Percentiles rank a stretch among this genome's conserved stretches.
phyloP scores from a whole-genome alignment of 2,797 vertebrate genomes.

The Aeoliscus strigatus region DNA sequence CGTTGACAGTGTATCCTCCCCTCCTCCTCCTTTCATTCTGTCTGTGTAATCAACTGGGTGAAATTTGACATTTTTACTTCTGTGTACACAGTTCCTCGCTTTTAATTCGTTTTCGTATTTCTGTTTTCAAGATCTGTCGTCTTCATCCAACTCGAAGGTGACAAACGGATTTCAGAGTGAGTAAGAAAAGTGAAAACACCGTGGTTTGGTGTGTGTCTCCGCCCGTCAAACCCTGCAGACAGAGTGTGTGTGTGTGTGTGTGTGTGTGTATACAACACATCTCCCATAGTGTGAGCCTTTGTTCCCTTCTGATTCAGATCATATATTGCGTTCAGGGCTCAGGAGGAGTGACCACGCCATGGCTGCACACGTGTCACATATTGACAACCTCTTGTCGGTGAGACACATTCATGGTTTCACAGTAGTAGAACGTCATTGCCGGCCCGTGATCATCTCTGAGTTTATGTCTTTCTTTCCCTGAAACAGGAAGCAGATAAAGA shows the following conservation, averaged over 20 bases:
- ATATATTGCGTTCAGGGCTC: constrained; percentile 35
- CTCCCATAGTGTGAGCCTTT: too few relatives aligned
- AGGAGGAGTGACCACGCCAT: not conserved
- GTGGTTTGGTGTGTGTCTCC: not conserved
- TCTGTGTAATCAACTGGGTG: too few relatives aligned
- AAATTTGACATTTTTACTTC: too few relatives aligned
- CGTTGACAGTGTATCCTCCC: too few relatives aligned
- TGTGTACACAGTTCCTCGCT: too few relatives aligned
- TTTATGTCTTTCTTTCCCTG: constrained; percentile 9
- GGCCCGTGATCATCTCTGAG: not conserved
- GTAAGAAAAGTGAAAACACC: not conserved
- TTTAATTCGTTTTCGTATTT: constrained; percentile 5
- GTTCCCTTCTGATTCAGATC: not conserved
- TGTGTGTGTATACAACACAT: too few relatives aligned
- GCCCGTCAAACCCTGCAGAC: too few relatives aligned
- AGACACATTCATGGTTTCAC: constrained; percentile 7
- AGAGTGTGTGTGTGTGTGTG: too few relatives aligned
- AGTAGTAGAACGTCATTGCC: not conserved
- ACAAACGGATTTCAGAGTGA: constrained; percentile 11
- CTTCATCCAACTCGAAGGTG: constrained; percentile 37
- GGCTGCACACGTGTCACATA: accelerated
- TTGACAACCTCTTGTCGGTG: not conserved
- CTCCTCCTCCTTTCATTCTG: too few relatives aligned
- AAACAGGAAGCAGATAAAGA: constrained; percentile 26
- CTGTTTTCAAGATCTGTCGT: constrained; percentile 43